Percentiles rank a stretch among this genome's conserved stretches.
Conservation (phyloP, 1,140 invertebrate genomes). For the Zaprionus gabonicus region DNA sequence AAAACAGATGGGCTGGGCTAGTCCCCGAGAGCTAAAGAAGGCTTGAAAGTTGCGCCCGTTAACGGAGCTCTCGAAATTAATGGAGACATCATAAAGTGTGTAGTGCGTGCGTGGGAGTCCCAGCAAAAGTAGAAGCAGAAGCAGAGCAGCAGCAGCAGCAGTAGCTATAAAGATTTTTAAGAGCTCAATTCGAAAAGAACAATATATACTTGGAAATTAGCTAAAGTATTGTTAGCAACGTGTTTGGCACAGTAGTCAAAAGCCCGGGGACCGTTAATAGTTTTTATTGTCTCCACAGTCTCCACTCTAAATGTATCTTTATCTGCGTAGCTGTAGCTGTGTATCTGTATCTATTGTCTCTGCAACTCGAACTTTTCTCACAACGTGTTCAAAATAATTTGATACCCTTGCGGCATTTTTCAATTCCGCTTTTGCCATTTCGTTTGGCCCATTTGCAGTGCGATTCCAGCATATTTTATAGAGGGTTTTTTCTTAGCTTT, state of each 20-base stretch:
- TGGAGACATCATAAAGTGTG: background rate
- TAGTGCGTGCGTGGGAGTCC: slow-evolving; percentile 5
- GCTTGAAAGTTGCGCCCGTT: background rate
- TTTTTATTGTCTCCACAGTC: background rate
- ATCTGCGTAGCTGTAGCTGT: background rate
- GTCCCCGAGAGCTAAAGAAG: background rate
- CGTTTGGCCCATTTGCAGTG: slow-evolving; percentile 36
- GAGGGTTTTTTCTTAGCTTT: slow-evolving; percentile 17
- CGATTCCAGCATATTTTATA: slow-evolving; percentile 60
- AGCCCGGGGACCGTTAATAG: slow-evolving; percentile 4
- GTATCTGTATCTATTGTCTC: slow-evolving; percentile 13
- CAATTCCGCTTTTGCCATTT: slow-evolving; percentile 60
- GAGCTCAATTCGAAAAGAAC: slow-evolving; percentile 30
- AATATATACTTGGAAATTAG: slow-evolving; percentile 29
- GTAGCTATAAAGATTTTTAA: slow-evolving; percentile 32
- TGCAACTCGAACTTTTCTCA: slow-evolving; percentile 50
- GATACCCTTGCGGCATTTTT: slow-evolving; percentile 48
- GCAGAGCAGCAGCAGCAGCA: background rate
- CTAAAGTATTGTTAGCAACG: slow-evolving; percentile 14
- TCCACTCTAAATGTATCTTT: background rate
- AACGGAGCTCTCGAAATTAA: background rate
- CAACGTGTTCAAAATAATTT: slow-evolving; percentile 39
- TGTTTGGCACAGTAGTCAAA: slow-evolving; percentile 30
- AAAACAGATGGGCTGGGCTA: background rate
- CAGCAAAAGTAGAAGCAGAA: background rate